Evolutionary conservation across 1,140 invertebrate species (phyloP).

Genomic region (Bombus terrestris): DNA sequence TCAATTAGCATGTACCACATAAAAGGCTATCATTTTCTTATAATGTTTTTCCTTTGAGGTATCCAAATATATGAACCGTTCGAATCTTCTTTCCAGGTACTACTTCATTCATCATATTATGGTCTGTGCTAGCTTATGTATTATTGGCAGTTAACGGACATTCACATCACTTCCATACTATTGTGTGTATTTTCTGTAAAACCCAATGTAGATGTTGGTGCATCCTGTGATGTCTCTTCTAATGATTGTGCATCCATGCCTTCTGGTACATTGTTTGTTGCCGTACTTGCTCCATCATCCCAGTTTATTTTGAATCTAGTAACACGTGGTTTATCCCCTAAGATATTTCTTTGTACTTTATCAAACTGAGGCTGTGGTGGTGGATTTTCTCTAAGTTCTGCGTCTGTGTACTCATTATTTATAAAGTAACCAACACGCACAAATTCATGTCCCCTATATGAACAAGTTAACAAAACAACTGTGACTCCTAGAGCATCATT

Average conservation of each 20-base stretch:
- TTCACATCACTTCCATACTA: constrained; percentile 82
- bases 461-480: constrained; percentile 97
- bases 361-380: constrained; percentile 96
- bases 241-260: constrained; percentile 75
- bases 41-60: constrained; percentile 29
- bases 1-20: constrained; percentile 26
- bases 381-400: constrained; percentile 96
- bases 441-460: constrained; percentile 96
- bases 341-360: constrained; percentile 96
- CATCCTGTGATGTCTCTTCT: constrained; percentile 76
- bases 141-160: constrained; percentile 30
- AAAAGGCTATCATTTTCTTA: constrained; percentile 35
- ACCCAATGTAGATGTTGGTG: constrained; percentile 75
- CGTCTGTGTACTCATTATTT: constrained; percentile 98
- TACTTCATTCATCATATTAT: constrained; percentile 59
- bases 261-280: constrained; percentile 72
- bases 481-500: constrained; percentile 98
- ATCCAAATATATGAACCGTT: constrained; percentile 59
- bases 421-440: constrained; percentile 99
- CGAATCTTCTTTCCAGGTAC: constrained; percentile 58
- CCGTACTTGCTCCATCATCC: constrained; percentile 88
- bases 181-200: constrained; percentile 81
- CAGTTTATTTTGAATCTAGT: constrained; percentile 99
- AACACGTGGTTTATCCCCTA: constrained; percentile 96
- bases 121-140: constrained; percentile 27